Evolutionary conservation across 2,113 vertebrate species (phyloP).

Genomic region (Eulacestoma nigropectus): DNA sequence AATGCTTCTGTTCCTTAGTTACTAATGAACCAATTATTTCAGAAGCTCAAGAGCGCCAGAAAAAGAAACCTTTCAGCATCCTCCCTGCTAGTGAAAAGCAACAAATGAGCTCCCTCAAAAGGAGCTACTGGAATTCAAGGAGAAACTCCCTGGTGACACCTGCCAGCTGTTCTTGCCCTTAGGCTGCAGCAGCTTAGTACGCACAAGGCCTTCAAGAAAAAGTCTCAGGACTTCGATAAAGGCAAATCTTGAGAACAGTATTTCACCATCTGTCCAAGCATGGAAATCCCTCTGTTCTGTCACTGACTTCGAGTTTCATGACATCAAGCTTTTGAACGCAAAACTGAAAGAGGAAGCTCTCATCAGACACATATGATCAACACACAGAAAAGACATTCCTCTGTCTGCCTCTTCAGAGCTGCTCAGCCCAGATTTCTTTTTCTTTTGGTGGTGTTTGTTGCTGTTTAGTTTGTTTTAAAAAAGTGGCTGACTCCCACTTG

Average conservation of each 20-base stretch:
- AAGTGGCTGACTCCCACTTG: not conserved
- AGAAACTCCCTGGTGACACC: not conserved
- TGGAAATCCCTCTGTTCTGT: not conserved
- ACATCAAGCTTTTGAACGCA: not conserved
- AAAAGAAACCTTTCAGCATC: not conserved
- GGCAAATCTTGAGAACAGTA: not conserved
- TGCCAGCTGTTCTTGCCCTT: not conserved
- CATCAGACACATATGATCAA: not conserved
- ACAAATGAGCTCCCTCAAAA: not conserved
- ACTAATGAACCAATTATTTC: slow-evolving; percentile 12
- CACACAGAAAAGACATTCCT: not conserved
- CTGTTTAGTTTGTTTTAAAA: not conserved
- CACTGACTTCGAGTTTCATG: not conserved
- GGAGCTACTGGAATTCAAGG: not conserved
- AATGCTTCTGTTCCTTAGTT: slow-evolving; percentile 10
- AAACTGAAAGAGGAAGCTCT: not conserved
- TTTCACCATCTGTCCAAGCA: not conserved
- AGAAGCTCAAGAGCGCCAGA: not conserved
- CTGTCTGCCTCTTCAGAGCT: not conserved
- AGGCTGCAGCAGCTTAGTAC: not conserved
- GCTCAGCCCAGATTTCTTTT: not conserved
- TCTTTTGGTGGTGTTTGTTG: not conserved
- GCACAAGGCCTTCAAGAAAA: not conserved
- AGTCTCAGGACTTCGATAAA: not conserved
- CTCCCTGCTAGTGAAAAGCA: not conserved